phyloP scores from a whole-genome alignment of 1,140 invertebrate species.

The Sarcophaga bullata region DNA sequence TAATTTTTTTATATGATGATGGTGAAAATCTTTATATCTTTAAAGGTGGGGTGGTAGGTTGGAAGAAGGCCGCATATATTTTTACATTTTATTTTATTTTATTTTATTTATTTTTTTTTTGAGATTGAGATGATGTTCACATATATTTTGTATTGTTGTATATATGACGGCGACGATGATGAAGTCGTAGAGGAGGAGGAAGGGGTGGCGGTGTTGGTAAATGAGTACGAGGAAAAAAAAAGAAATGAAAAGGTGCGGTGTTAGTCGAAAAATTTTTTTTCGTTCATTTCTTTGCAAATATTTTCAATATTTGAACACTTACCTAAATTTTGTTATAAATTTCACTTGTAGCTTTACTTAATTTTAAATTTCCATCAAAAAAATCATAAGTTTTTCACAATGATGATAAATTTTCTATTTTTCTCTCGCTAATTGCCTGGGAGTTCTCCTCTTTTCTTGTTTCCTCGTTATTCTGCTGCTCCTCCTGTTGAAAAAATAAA shows the following conservation, averaged over 20 bases:
- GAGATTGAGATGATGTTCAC: conserved; percentile 35
- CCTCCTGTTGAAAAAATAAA: conserved; percentile 36
- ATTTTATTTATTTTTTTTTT: conserved; percentile 9
- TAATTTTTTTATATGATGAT: conserved; percentile 15
- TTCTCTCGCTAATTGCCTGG: conserved; percentile 30
- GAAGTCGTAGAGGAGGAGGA: conserved; percentile 21
- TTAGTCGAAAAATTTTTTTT: conserved; percentile 19
- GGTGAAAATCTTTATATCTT: conserved; percentile 39
- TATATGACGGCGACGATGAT: conserved; percentile 22
- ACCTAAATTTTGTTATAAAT: conserved; percentile 6
- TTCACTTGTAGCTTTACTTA: conserved; percentile 13
- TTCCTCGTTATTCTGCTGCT: conserved; percentile 37
- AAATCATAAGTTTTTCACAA: neutral
- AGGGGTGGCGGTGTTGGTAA: conserved; percentile 8
- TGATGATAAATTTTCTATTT: conserved; percentile 26
- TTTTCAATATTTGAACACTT: neutral
- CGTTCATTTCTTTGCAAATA: neutral
- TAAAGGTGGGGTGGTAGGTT: conserved; percentile 28
- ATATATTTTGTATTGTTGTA: neutral
- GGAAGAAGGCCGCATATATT: conserved; percentile 29
- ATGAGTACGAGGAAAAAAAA: conserved; percentile 34
- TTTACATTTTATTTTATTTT: neutral
- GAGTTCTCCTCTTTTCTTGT: conserved; percentile 36
- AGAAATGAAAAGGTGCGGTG: conserved; percentile 36
- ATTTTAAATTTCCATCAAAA: neutral